A percentile compares a stretch with the other conserved stretches of the same genome.
These are phyloP conservation scores for Drosophila virilis DNA, from an alignment of 1,140 invertebrate genomes.

Conservation along the genomic window DNA sequence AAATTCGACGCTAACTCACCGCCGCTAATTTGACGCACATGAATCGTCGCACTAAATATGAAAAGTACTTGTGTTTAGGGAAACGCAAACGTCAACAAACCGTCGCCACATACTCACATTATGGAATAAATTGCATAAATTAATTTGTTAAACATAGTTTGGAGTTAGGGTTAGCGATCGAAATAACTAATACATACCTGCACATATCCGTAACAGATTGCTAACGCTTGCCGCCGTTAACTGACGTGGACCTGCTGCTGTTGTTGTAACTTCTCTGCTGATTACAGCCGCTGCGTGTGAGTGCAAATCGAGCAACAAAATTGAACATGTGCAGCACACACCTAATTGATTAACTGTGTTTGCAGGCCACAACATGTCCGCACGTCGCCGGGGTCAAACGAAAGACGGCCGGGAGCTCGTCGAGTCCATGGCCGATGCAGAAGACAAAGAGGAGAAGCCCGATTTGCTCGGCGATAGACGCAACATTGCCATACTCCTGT, in stretches of 20 bases:
- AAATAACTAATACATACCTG: neutral
- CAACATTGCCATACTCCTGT: slow-evolving; percentile 94
- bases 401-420: slow-evolving; percentile 2
- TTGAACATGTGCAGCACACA: slow-evolving; percentile 16
- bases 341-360: neutral
- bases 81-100: slow-evolving; percentile 50
- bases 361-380: slow-evolving; percentile 34
- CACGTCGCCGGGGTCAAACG: slow-evolving; percentile 37
- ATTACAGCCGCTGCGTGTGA: slow-evolving; percentile 36
- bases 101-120: slow-evolving; percentile 34
- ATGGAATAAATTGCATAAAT: slow-evolving; percentile 10
- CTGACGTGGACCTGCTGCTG: slow-evolving; percentile 46
- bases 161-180: neutral
- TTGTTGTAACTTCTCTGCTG: slow-evolving; percentile 19
- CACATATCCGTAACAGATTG: neutral
- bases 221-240: slow-evolving; percentile 14
- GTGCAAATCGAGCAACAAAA: slow-evolving; percentile 1
- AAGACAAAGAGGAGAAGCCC: slow-evolving; percentile 53
- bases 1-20: too few species aligned
- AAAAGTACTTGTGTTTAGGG: slow-evolving; percentile 30
- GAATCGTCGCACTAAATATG: slow-evolving; percentile 20
- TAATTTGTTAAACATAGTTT: neutral
- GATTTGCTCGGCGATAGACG: slow-evolving; percentile 89
- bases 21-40: too few species aligned
- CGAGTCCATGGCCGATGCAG: slow-evolving; percentile 1